phyloP scores from a whole-genome alignment of 2,888 invertebrate genomes.

The Eristalis intricaria region DNA sequence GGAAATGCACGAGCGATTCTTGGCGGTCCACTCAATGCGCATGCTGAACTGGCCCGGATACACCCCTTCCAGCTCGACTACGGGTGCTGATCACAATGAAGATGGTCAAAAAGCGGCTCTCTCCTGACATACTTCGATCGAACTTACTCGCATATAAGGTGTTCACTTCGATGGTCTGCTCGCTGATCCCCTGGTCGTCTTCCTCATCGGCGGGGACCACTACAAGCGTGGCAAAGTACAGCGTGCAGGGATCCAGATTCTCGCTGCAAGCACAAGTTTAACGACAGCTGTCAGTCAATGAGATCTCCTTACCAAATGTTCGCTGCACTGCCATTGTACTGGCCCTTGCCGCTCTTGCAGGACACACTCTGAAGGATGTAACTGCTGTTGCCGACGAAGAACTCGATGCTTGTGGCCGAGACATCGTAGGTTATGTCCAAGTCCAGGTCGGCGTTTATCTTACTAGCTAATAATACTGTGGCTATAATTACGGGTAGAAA shows the following conservation, averaged over 20 bases:
- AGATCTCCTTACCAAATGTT: constrained; percentile 74
- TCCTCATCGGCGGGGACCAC: constrained; percentile 61
- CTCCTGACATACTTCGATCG: too few species aligned
- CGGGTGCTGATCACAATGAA: constrained; percentile 34
- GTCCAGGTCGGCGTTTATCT: constrained; percentile 29
- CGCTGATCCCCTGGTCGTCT: constrained; percentile 43
- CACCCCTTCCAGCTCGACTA: not conserved
- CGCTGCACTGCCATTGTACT: constrained; percentile 63
- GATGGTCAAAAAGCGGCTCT: not conserved
- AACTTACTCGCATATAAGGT: constrained; percentile 76
- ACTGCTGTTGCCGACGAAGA: constrained; percentile 70
- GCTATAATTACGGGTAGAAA: constrained; percentile 61
- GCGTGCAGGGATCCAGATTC: constrained; percentile 77
- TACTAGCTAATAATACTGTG: constrained; percentile 59
- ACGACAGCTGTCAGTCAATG: not conserved
- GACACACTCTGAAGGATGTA: constrained; percentile 71
- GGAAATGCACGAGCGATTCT: constrained; percentile 75
- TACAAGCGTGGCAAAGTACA: constrained; percentile 74
- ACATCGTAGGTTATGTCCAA: constrained; percentile 10
- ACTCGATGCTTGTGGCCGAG: constrained; percentile 36
- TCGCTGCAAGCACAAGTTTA: constrained; percentile 72
- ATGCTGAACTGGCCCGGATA: constrained; percentile 39
- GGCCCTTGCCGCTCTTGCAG: constrained; percentile 73
- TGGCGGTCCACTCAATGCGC: constrained; percentile 75
- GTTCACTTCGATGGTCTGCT: constrained; percentile 67